A percentile compares a stretch with the other conserved stretches of the same genome.
Conservation (phyloP, 2,888 invertebrate species). For the Zaprionus obscuricornis region DNA sequence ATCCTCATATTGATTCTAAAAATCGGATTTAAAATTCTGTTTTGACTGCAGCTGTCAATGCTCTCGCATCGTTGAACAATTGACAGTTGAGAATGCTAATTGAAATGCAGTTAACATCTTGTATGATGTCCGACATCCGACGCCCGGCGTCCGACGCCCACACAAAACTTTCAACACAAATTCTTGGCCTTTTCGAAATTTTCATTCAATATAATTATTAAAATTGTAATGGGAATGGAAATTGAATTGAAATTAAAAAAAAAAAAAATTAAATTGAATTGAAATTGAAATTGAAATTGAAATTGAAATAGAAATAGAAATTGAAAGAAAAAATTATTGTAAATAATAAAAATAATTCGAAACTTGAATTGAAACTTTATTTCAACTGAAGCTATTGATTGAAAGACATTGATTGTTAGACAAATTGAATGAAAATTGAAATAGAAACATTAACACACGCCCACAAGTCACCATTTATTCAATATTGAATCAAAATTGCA, state of each 20-base stretch:
- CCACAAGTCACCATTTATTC: constrained; percentile 23
- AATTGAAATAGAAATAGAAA: constrained; percentile 14
- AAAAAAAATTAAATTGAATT: not conserved
- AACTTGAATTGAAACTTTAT: too few relatives aligned
- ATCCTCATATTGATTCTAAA: too few relatives aligned
- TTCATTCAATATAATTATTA: not conserved
- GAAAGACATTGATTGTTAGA: too few relatives aligned
- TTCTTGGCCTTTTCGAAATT: not conserved
- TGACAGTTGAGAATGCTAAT: too few relatives aligned
- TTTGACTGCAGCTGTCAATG: constrained; percentile 63
- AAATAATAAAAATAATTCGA: too few relatives aligned
- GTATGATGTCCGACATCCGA: too few relatives aligned
- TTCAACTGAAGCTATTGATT: too few relatives aligned
- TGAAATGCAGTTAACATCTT: too few relatives aligned
- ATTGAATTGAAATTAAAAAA: not conserved
- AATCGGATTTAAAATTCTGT: constrained; percentile 36
- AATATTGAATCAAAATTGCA: constrained; percentile 35
- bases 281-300: not conserved
- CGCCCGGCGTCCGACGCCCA: too few relatives aligned
- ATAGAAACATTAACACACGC: constrained; percentile 5
- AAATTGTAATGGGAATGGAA: too few relatives aligned
- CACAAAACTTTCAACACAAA: too few relatives aligned
- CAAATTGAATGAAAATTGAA: constrained; percentile 1
- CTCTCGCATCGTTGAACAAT: constrained; percentile 2
- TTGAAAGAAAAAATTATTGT: too few relatives aligned